Evolutionary conservation across 2,797 vertebrate species (phyloP).

Genomic region (Thunnus albacares): DNA sequence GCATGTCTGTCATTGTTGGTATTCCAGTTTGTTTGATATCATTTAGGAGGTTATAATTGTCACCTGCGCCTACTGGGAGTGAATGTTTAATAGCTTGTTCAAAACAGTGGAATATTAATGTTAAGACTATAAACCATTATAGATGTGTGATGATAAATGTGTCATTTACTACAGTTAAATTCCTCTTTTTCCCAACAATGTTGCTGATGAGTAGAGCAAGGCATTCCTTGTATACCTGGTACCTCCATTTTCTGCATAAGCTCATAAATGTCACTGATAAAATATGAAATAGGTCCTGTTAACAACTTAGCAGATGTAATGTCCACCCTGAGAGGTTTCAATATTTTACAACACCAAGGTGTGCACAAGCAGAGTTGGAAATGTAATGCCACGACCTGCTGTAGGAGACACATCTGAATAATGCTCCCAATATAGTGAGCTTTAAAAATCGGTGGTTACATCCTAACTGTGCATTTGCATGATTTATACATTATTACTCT

Average conservation of each 20-base stretch:
- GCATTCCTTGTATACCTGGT: conserved; percentile 39
- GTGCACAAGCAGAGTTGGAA: conserved; percentile 42
- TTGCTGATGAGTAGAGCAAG: not conserved
- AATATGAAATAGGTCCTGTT: conserved; percentile 57
- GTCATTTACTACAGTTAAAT: not conserved
- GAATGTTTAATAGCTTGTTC: conserved; percentile 12
- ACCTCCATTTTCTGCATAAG: conserved; percentile 35
- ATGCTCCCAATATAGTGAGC: conserved; percentile 44
- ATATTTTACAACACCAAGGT: conserved; percentile 52
- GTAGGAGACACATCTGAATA: conserved; percentile 61
- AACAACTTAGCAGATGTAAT: conserved; percentile 42
- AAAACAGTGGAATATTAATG: conserved; percentile 1
- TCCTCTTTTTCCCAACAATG: not conserved
- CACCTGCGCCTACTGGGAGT: not conserved
- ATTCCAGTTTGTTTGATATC: conserved; percentile 22
- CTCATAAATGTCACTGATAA: conserved; percentile 61
- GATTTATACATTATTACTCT: conserved; percentile 73
- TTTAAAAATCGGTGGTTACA: conserved; percentile 66
- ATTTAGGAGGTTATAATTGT: conserved; percentile 17
- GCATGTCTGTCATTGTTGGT: conserved; percentile 28
- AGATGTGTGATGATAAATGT: conserved; percentile 5
- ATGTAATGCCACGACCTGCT: conserved; percentile 45
- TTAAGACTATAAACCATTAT: not conserved
- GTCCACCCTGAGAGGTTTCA: conserved; percentile 44
- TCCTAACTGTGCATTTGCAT: conserved; percentile 64